Evolutionary conservation across 1,140 invertebrate species (phyloP), one percentile per base, ranked within the genome.

Genomic region (Coelopa frigida): DNA sequence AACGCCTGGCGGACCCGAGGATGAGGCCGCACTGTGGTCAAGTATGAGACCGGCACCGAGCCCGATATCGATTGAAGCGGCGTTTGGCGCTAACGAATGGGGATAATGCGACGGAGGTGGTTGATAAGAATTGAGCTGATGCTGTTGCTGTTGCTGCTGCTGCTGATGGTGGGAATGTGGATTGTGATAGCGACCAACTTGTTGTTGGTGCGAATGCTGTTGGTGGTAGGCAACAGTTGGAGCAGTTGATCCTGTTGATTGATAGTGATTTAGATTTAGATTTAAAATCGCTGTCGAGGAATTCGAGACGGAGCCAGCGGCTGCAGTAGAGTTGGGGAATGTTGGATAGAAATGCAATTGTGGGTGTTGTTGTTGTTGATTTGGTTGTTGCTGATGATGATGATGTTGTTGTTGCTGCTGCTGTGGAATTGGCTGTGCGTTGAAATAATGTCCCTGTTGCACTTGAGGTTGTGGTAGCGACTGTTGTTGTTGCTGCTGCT

Each of bases 341-440:
- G 44, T 38, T 10, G 37, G 44, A 26, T 37, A 46, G 18, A 35
- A 46, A 37, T 46, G 45, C 40, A 36, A 45, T 38, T 45, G 50
- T 15, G 21, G 36, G 3, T 27, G 44, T 29, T 51, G 51, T 47
- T 44, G 55, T 24, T 53, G 50, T 50, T 50, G 56, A 36, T 58
- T 54, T 46, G 57, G 46, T 47, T 60, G 60, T 49, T 52, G 17
- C 23, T 52, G 50, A 40, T 46, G 43, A 11, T 22, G 20, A 15
- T 56, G 44, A 18, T 45, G 48, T 41, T 15, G 18, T 12, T 49
- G 42, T 20, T 50, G 48, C 27, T 59, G 50, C 49, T 55, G 58
- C 42, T 57, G 60, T 46, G 58, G 55, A 35, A 59, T 57, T 18
- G 48, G 24, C 26, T 52, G 52, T 48, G 46, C 23, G 33, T 38